These are phyloP conservation scores for Drosophila mettleri DNA, from an alignment of 2,888 invertebrate species.

Conservation along the genomic window DNA sequence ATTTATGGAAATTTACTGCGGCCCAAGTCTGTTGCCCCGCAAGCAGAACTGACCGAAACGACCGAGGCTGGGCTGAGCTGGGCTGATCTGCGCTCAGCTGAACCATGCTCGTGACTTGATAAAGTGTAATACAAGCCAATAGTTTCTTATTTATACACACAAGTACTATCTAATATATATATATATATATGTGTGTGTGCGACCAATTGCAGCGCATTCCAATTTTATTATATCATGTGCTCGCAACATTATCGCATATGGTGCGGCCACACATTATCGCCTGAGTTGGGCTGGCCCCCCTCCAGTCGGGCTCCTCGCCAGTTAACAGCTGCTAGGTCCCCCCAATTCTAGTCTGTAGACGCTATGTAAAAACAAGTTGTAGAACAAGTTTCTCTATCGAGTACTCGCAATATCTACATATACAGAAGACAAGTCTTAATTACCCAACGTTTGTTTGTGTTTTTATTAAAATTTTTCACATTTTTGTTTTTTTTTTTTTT, in stretches of 20 bases:
- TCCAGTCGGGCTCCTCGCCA: constrained; percentile 4
- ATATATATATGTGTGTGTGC: constrained; percentile 18
- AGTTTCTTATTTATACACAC: constrained; percentile 50
- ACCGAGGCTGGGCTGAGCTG: constrained; percentile 22
- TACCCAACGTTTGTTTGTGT: constrained; percentile 75
- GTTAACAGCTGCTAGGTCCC: constrained; percentile 3
- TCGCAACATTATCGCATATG: constrained; percentile 77
- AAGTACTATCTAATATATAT: constrained; percentile 8
- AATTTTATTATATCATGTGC: constrained; percentile 78
- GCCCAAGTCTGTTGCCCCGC: constrained; percentile 49
- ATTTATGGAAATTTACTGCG: constrained; percentile 79
- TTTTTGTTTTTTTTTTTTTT: constrained; percentile 15
- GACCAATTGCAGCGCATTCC: constrained; percentile 70
- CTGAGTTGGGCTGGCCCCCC: constrained; percentile 28
- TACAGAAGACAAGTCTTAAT: constrained; percentile 78
- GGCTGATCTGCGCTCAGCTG: constrained; percentile 32
- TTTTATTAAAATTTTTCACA: constrained; percentile 42
- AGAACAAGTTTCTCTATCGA: constrained; percentile 78
- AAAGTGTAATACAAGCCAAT: constrained; percentile 62
- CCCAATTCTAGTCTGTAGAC: constrained; percentile 61
- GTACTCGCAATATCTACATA: constrained; percentile 42
- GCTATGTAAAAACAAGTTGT: constrained; percentile 80
- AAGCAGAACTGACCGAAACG: constrained; percentile 26
- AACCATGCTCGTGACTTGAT: constrained; percentile 52
- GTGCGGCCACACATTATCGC: constrained; percentile 66